Evolutionary conservation across 2,888 invertebrate genomes (phyloP).

Genomic region (Drosophila sordidapex): DNA sequence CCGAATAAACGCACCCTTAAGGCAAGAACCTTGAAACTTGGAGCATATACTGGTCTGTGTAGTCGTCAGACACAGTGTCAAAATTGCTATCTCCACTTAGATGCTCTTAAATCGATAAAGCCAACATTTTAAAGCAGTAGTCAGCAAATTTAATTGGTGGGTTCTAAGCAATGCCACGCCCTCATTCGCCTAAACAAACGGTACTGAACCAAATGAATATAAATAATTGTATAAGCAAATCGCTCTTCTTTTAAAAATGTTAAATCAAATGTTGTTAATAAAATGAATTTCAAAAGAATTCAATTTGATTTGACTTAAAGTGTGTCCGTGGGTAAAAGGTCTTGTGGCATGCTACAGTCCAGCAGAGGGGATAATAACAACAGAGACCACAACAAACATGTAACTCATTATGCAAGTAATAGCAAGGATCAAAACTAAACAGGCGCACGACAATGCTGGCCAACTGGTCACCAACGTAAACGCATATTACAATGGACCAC

Average conservation of each 20-base stretch:
- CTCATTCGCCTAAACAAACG: neutral
- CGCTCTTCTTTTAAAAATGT: neutral
- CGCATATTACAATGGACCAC: slow-evolving; percentile 62
- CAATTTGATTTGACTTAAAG: neutral
- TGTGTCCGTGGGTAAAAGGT: neutral
- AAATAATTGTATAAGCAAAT: neutral
- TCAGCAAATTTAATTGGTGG: neutral
- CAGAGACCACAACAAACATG: slow-evolving; percentile 61
- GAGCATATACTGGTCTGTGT: neutral
- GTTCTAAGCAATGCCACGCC: neutral
- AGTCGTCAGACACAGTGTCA: neutral
- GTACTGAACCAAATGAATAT: neutral
- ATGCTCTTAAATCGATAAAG: neutral
- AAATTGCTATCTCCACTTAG: neutral
- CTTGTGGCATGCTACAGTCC: neutral
- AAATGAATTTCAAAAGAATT: neutral
- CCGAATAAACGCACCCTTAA: neutral
- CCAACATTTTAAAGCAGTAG: neutral
- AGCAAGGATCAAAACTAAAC: slow-evolving; percentile 43
- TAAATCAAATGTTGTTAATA: too few relatives aligned
- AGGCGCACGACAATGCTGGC: slow-evolving; percentile 14
- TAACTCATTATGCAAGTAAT: slow-evolving; percentile 71
- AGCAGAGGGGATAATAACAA: slow-evolving; percentile 12
- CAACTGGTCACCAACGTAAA: slow-evolving; percentile 44
- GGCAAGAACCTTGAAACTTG: neutral